phyloP scores from a whole-genome alignment of 2,888 invertebrate genomes.

The Ligdia adustata region DNA sequence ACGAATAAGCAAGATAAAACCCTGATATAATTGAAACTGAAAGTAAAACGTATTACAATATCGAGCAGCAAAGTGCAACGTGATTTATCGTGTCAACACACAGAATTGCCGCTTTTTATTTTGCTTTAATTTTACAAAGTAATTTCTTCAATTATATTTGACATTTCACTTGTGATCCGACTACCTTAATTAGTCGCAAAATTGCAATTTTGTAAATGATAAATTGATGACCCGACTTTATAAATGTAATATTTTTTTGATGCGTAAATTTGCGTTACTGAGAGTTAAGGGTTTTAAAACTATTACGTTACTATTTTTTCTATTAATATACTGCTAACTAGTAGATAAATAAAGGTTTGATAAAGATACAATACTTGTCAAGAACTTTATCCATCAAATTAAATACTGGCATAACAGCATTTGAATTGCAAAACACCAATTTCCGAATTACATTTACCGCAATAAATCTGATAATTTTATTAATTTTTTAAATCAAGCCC shows the following conservation, averaged over 20 bases:
- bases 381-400: no score
- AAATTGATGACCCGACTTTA: constrained; percentile 28
- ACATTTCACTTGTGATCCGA: constrained; percentile 44
- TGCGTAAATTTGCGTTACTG: constrained; percentile 19
- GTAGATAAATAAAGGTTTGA: no score
- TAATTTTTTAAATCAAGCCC: no score
- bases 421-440: no score
- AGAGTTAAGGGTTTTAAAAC: no score
- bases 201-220: constrained; percentile 27
- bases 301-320: no score
- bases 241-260: constrained; percentile 27
- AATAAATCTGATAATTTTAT: no score
- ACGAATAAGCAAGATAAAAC: constrained; percentile 32
- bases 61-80: constrained; percentile 34
- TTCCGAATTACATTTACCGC: no score
- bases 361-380: no score
- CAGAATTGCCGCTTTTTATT: constrained; percentile 18
- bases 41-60: constrained; percentile 46
- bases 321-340: no score
- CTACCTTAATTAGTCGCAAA: constrained; percentile 45
- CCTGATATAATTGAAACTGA: constrained; percentile 39
- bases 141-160: constrained; percentile 52
- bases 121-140: constrained; percentile 37
- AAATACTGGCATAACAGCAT: no score
- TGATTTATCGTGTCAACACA: constrained; percentile 49